Evolutionary conservation across 2,113 vertebrate species (phyloP), one percentile per base, ranked within the genome.

Genomic region (Cettia cetti): DNA sequence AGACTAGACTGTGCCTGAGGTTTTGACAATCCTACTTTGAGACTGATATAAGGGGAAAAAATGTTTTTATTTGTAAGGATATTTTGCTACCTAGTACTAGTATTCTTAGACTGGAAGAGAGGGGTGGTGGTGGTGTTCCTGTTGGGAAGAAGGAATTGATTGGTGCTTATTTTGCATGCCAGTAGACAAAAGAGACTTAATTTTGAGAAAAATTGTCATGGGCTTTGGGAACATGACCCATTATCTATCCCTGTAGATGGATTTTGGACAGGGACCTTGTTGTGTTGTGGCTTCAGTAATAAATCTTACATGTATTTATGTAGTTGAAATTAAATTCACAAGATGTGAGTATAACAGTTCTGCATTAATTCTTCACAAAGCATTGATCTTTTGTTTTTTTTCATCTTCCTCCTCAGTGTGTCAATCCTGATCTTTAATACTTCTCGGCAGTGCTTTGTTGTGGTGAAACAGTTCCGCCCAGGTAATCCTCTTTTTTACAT

Each of bases 401-500:
- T 28, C 27, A 50, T 81, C 83, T 86, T 96, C 56, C 84, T 94
- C 71, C 81, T 74, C 79, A 99, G 99, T 65, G 99, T 99, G 94
- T 98, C 99, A 61, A 97, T 99, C 97, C 98, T 99, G 98, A 98
- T 99, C 98, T 99, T 99, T 97, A 99, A 99, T 94, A 98, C 98
- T 96, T 98, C 98, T 89, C 98, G 97, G 52, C 98, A 98, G 95
- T 99, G 98, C 98, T 99, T 99, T 97, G 96, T 99, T 97, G 96
- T 99, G 79, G 99, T 99, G 97, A 99, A 99, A 98, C 99, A 99
- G 98, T 99, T 99, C 96, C 99, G 99, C 93, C 99, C 99, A 98
- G 99, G 99, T 99, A 98, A 90, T 95, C 95, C 90, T 92, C 87
- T 95, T 89, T 69, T 96, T 93, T 53, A 86, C 44, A 60, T 81